These are phyloP conservation scores for Leuctra nigra DNA, from an alignment of 2,888 invertebrate genomes.

Conservation along the genomic window DNA sequence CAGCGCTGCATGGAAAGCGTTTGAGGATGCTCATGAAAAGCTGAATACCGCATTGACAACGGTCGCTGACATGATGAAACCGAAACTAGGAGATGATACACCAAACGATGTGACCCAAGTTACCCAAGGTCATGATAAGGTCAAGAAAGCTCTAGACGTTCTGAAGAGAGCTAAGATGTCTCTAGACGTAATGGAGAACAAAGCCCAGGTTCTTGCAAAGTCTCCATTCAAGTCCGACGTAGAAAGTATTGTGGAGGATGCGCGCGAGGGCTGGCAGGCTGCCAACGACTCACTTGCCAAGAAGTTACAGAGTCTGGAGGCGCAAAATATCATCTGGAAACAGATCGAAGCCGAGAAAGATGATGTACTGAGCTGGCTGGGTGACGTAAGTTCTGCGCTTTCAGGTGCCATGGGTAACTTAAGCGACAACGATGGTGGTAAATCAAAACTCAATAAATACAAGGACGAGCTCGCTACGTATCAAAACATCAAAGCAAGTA, in stretches of 20 bases:
- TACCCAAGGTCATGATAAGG: conserved; percentile 62
- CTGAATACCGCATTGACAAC: conserved; percentile 60
- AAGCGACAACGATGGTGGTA: conserved; percentile 73
- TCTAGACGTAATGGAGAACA: conserved; percentile 71
- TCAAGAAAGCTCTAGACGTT: conserved; percentile 66
- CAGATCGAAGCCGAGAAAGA: conserved; percentile 83
- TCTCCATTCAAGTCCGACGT: no score
- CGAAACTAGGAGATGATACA: no score
- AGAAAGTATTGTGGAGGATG: no score
- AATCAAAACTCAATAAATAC: conserved; percentile 72
- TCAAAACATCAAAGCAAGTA: conserved; percentile 65
- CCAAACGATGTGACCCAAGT: conserved; percentile 69
- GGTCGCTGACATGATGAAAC: conserved; percentile 54
- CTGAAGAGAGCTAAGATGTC: conserved; percentile 66
- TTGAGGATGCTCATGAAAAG: conserved; percentile 63
- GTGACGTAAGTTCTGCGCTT: conserved; percentile 70
- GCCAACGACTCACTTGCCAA: conserved; percentile 64
- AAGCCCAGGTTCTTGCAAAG: conserved; percentile 62
- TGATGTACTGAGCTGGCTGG: conserved; percentile 76
- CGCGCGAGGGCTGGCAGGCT: conserved; percentile 63
- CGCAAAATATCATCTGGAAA: conserved; percentile 87
- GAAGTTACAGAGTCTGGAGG: conserved; percentile 73
- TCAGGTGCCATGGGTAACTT: conserved; percentile 68
- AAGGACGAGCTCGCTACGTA: conserved; percentile 78
- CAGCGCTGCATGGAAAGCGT: conserved; percentile 65